Percentiles rank a stretch among this genome's conserved stretches.
These are phyloP conservation scores for Quadriops clusia DNA, from an alignment of 2,888 invertebrate genomes.

Conservation along the genomic window DNA sequence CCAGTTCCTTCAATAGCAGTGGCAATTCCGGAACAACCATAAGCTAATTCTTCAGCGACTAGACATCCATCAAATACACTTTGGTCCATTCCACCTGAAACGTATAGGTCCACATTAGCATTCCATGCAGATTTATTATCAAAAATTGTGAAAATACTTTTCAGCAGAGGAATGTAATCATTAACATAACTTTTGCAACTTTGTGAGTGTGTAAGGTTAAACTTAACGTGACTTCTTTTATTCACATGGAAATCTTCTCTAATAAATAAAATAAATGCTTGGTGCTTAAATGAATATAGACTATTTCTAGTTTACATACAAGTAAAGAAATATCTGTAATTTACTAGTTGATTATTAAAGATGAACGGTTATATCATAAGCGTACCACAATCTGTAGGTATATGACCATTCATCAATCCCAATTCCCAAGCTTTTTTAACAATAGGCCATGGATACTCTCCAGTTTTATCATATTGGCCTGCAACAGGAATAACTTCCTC, in stretches of 20 bases:
- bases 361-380: no score
- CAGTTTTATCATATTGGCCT: constrained; percentile 73
- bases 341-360: no score
- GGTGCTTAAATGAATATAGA: no score
- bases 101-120: no score
- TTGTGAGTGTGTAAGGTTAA: no score
- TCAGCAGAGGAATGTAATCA: no score
- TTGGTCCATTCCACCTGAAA: constrained; percentile 64
- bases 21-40: constrained; percentile 85
- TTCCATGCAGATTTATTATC: constrained; percentile 6
- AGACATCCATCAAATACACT: constrained; percentile 67
- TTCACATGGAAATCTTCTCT: constrained; percentile 1
- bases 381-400: constrained; percentile 63
- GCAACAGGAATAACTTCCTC: constrained; percentile 88
- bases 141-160: no score
- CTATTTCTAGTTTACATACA: no score
- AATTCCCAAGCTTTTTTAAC: constrained; percentile 82
- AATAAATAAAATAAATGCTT: constrained; percentile 5
- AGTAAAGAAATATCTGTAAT: no score
- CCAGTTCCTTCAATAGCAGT: constrained; percentile 85
- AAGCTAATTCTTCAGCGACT: constrained; percentile 81
- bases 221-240: no score
- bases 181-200: no score
- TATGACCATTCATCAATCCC: constrained; percentile 74
- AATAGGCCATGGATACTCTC: constrained; percentile 90